A percentile compares a stretch with the other conserved stretches of the same genome.
These are phyloP conservation scores for Trachelus iudaicus DNA, from an alignment of 2,888 invertebrate species.

Conservation along the genomic window DNA sequence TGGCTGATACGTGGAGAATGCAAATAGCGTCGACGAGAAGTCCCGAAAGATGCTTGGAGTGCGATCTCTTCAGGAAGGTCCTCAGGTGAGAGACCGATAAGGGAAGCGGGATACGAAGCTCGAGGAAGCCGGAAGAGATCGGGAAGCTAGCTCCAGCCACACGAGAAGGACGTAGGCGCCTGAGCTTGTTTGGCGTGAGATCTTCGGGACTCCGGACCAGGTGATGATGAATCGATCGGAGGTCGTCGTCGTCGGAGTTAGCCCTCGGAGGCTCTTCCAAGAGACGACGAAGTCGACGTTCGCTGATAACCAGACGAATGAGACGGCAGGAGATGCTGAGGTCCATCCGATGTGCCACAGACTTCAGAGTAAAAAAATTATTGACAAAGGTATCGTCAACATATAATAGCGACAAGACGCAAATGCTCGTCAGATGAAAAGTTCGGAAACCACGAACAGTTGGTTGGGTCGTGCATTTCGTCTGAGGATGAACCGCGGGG, in stretches of 20 bases:
- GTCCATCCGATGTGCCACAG: slow-evolving; percentile 14
- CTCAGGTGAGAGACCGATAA: slow-evolving; percentile 39
- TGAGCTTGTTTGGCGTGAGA: not conserved
- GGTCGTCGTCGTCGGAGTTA: not conserved
- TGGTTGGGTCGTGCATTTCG: slow-evolving; percentile 44
- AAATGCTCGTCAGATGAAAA: not conserved
- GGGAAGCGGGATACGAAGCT: not conserved
- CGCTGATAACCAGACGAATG: not conserved
- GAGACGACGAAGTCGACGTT: not conserved
- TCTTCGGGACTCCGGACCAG: not conserved
- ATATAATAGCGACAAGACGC: not conserved
- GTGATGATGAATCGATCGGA: not conserved
- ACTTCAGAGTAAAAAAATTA: no score
- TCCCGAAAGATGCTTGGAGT: slow-evolving; percentile 37
- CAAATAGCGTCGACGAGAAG: slow-evolving; percentile 27
- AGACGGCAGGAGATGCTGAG: slow-evolving; percentile 48
- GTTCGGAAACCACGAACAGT: slow-evolving; percentile 1
- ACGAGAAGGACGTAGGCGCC: not conserved
- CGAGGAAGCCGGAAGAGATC: not conserved
- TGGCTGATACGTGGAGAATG: slow-evolving; percentile 32
- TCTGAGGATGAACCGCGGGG: slow-evolving; percentile 71
- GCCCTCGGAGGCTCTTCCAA: not conserved
- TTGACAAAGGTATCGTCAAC: no score
- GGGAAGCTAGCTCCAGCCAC: not conserved
- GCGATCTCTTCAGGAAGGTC: slow-evolving; percentile 45